These are phyloP conservation scores for Paralvinella palmiformis DNA, from an alignment of 1,140 invertebrate species.

Conservation along the genomic window DNA sequence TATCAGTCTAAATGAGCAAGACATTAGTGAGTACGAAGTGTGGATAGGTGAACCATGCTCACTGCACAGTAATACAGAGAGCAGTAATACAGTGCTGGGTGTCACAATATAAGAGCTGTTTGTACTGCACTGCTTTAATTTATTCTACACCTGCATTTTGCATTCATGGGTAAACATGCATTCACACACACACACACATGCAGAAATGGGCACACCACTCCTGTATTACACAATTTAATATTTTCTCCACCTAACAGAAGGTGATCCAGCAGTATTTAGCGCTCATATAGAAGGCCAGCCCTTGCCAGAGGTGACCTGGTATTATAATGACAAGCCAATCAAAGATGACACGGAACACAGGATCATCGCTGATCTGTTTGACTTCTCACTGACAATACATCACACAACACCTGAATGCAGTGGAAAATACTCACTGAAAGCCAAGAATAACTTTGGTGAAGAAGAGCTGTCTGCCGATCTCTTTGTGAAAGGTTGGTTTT, in stretches of 20 bases:
- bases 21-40: too few species aligned
- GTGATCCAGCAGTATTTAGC: background rate
- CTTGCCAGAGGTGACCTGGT: constrained; percentile 11
- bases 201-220: too few species aligned
- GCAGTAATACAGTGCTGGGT: too few species aligned
- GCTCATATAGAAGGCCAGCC: background rate
- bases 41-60: too few species aligned
- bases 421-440: constrained; percentile 89
- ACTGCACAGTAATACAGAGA: too few species aligned
- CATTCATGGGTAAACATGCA: too few species aligned
- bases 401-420: constrained; percentile 89
- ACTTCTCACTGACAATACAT: constrained; percentile 82
- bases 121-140: too few species aligned
- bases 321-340: constrained; percentile 79
- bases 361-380: constrained; percentile 60
- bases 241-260: background rate
- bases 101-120: too few species aligned
- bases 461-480: constrained; percentile 89
- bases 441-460: constrained; percentile 76
- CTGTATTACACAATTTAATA: background rate
- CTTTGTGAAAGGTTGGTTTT: constrained; percentile 63
- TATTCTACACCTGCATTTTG: too few species aligned
- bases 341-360: constrained; percentile 68
- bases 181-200: too few species aligned
- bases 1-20: too few species aligned